Evolutionary conservation across 2,888 invertebrate species (phyloP).

Genomic region (Tetragnatha montana): DNA sequence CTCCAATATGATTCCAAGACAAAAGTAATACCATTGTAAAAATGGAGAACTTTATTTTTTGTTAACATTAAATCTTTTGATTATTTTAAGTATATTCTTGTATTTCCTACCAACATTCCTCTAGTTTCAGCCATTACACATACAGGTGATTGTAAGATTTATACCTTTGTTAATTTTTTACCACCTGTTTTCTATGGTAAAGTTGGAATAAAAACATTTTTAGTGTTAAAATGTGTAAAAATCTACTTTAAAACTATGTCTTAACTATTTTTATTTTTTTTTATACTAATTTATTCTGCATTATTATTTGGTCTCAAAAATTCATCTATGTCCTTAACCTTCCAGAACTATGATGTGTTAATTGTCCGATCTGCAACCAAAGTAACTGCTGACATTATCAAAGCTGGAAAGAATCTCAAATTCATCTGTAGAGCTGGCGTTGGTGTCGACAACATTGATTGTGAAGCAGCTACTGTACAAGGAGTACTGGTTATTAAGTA

Average conservation of each 20-base stretch:
- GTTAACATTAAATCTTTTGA: no score
- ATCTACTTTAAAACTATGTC: no score
- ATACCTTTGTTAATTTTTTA: no score
- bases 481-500: conserved; percentile 96
- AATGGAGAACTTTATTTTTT: no score
- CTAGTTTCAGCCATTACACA: no score
- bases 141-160: no score
- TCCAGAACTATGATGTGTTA: conserved; percentile 90
- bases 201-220: neutral
- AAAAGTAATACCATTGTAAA: no score
- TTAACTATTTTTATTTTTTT: no score
- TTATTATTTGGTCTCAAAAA: neutral
- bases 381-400: conserved; percentile 90
- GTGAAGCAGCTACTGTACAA: conserved; percentile 86
- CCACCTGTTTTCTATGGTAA: neutral
- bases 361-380: conserved; percentile 96
- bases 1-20: no score
- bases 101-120: no score
- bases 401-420: conserved; percentile 84
- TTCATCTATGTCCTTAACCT: conserved; percentile 4
- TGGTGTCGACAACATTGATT: conserved; percentile 98
- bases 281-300: neutral
- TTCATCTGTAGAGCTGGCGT: conserved; percentile 98
- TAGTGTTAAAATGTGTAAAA: no score
- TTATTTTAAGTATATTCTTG: no score